Percentiles rank a stretch among this genome's conserved stretches.
phyloP scores from a whole-genome alignment of 2,113 vertebrate species.

The Erythrolamprus reginae region DNA sequence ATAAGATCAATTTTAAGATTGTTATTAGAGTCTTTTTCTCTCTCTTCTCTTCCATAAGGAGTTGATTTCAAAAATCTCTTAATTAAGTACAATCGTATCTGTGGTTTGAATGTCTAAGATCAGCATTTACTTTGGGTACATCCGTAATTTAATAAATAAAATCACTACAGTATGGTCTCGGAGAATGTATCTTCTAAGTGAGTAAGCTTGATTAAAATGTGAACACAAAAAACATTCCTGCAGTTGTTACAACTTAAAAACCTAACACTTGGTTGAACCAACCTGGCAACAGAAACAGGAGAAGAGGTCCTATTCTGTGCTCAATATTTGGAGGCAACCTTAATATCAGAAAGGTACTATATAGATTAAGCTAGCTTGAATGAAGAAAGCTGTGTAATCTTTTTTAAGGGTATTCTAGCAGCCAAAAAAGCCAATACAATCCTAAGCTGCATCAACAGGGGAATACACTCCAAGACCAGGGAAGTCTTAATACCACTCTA shows the following conservation, averaged over 20 bases:
- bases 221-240: not conserved
- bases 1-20: not conserved
- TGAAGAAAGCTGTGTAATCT: not conserved
- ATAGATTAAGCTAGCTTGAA: not conserved
- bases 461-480: no score
- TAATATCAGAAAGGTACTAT: not conserved
- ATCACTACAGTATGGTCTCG: constrained; percentile 1
- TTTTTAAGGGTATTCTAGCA: no score
- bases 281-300: not conserved
- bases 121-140: not conserved
- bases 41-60: not conserved
- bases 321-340: not conserved
- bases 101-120: constrained; percentile 11
- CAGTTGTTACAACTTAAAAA: not conserved
- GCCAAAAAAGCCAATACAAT: no score
- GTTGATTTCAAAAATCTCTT: not conserved
- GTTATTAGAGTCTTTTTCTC: not conserved
- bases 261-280: not conserved
- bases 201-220: constrained; percentile 8
- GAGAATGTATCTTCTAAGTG: not conserved
- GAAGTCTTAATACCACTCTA: no score
- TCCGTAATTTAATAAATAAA: constrained; percentile 3
- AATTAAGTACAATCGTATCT: not conserved
- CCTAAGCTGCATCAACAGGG: no score
- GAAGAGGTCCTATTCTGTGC: not conserved